Percentiles rank a stretch among this genome's conserved stretches.
Evolutionary conservation across 2,113 vertebrate genomes (phyloP).

Genomic region (Lampris incognitus): DNA sequence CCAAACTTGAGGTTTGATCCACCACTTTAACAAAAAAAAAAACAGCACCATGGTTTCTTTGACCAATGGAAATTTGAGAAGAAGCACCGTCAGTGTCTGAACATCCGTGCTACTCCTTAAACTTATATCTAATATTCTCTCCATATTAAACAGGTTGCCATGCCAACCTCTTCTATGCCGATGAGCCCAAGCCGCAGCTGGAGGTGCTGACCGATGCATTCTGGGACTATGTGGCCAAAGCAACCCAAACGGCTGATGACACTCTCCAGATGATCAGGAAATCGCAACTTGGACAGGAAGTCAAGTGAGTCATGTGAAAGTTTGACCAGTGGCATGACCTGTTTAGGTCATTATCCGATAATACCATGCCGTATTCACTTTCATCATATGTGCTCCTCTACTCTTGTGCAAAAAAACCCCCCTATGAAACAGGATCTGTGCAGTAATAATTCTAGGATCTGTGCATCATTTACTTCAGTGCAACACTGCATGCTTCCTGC

Average conservation of each 20-base stretch:
- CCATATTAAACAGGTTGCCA: constrained; percentile 73
- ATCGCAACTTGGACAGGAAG: constrained; percentile 77
- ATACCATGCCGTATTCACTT: no score
- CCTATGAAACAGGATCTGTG: no score
- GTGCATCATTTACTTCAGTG: no score
- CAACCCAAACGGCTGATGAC: constrained; percentile 80
- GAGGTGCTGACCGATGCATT: constrained; percentile 81
- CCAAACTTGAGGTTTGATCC: not conserved
- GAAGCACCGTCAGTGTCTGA: not conserved
- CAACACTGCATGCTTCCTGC: no score
- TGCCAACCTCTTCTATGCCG: constrained; percentile 80
- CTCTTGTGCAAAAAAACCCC: no score
- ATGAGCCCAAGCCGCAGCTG: constrained; percentile 81
- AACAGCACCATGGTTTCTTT: not conserved
- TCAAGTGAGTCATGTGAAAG: constrained; percentile 71
- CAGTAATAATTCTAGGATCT: no score
- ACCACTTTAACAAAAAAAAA: not conserved
- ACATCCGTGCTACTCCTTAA: not conserved
- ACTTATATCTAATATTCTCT: not conserved
- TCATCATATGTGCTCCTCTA: no score
- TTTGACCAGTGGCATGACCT: not conserved
- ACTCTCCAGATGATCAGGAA: constrained; percentile 78
- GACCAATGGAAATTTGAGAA: not conserved
- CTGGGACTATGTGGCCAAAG: constrained; percentile 82
- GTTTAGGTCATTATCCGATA: not conserved